These are phyloP conservation scores for Temnothorax unifasciatus DNA, from an alignment of 2,888 invertebrate genomes.

Conservation along the genomic window DNA sequence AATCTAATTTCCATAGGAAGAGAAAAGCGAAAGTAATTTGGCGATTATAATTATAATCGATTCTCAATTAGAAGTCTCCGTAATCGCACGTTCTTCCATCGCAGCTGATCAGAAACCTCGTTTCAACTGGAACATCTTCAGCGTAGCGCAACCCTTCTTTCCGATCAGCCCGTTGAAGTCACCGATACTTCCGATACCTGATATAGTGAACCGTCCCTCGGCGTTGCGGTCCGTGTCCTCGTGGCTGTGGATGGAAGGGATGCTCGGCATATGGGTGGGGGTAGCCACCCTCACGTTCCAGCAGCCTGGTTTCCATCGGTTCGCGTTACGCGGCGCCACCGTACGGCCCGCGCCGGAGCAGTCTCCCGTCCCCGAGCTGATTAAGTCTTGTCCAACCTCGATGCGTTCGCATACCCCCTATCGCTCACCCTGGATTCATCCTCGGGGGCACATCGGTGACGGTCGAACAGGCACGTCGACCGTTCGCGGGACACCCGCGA, in stretches of 20 bases:
- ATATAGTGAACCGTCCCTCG: constrained; percentile 76
- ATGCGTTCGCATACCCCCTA: constrained; percentile 13
- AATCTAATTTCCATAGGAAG: background rate
- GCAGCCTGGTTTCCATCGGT: constrained; percentile 68
- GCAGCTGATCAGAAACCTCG: background rate
- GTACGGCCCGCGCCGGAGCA: constrained; percentile 79
- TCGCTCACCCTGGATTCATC: background rate
- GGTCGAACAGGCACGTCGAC: background rate
- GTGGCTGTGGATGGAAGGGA: constrained; percentile 76
- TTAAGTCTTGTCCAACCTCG: constrained; percentile 70
- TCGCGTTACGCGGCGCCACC: constrained; percentile 84
- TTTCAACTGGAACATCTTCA: background rate
- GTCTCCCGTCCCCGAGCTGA: constrained; percentile 74
- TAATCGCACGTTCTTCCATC: background rate
- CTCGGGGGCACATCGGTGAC: background rate
- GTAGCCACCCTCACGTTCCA: constrained; percentile 83
- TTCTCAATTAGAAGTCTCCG: background rate
- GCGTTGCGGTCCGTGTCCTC: constrained; percentile 69
- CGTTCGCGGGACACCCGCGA: background rate
- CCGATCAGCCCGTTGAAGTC: constrained; percentile 86
- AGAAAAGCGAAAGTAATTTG: background rate
- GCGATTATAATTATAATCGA: background rate
- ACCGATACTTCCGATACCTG: constrained; percentile 86
- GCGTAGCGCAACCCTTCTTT: constrained; percentile 80
- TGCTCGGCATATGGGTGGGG: constrained; percentile 74